Evolutionary conservation across 2,113 vertebrate genomes (phyloP).

Genomic region (Sylvicapra grimmia): DNA sequence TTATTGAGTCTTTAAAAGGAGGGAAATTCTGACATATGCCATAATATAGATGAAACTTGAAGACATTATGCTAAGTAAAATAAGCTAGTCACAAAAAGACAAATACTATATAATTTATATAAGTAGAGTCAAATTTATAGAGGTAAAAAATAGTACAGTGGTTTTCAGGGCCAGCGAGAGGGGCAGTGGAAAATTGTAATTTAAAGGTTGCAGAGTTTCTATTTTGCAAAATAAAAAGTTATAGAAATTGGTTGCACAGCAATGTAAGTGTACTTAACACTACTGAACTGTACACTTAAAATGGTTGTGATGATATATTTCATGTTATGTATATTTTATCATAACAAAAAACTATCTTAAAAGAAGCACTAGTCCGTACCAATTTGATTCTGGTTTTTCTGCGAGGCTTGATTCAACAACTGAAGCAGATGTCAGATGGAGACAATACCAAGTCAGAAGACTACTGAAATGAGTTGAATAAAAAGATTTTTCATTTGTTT

Average conservation of each 20-base stretch:
- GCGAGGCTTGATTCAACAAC: neutral
- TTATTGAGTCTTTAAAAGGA: neutral
- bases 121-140: neutral
- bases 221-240: neutral
- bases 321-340: neutral
- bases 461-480: neutral
- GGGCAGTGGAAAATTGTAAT: neutral
- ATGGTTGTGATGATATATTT: neutral
- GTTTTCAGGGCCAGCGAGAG: neutral
- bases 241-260: neutral
- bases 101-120: neutral
- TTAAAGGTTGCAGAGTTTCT: neutral
- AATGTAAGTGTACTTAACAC: neutral
- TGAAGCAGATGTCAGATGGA: neutral
- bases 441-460: neutral
- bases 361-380: neutral
- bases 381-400: neutral
- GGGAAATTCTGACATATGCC: neutral
- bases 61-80: neutral
- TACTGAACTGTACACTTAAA: neutral
- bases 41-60: neutral
- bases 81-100: neutral
- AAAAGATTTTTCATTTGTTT: neutral
- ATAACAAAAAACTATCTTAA: neutral
- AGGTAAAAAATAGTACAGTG: neutral